These are phyloP conservation scores for Siniperca knerii DNA, from an alignment of 2,113 vertebrate genomes.

Conservation along the genomic window DNA sequence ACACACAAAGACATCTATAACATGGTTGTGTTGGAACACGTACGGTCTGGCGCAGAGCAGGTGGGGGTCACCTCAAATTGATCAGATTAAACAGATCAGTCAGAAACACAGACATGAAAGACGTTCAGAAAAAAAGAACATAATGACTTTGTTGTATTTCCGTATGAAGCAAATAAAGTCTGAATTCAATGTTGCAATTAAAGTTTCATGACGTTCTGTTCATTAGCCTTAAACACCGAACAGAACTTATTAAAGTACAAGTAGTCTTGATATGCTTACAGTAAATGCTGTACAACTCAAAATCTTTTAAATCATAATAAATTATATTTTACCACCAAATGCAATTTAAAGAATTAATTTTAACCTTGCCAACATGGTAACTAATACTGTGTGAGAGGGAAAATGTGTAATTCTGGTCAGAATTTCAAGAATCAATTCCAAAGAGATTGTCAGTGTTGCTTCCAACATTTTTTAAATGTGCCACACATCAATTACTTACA, in stretches of 20 bases:
- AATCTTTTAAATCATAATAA: neutral
- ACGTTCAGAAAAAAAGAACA: neutral
- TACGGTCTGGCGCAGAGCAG: neutral
- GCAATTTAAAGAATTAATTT: neutral
- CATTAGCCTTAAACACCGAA: neutral
- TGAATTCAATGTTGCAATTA: neutral
- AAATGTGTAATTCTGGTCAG: neutral
- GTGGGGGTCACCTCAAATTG: constrained; percentile 8
- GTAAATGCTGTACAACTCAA: neutral
- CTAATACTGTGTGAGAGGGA: neutral
- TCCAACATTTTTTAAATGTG: neutral
- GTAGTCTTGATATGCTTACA: neutral
- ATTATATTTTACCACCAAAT: neutral
- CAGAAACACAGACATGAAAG: neutral
- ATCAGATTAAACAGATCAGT: neutral
- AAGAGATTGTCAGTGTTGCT: neutral
- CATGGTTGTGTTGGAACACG: neutral
- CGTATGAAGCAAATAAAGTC: neutral
- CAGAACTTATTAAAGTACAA: neutral
- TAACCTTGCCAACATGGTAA: neutral
- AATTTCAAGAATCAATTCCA: neutral
- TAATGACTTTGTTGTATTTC: neutral
- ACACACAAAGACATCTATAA: neutral
- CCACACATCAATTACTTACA: neutral
- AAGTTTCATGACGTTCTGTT: neutral